Evolutionary conservation across 2,888 invertebrate genomes (phyloP), one percentile per base, ranked within the genome.

Genomic region (Pemphredon lugubris): DNA sequence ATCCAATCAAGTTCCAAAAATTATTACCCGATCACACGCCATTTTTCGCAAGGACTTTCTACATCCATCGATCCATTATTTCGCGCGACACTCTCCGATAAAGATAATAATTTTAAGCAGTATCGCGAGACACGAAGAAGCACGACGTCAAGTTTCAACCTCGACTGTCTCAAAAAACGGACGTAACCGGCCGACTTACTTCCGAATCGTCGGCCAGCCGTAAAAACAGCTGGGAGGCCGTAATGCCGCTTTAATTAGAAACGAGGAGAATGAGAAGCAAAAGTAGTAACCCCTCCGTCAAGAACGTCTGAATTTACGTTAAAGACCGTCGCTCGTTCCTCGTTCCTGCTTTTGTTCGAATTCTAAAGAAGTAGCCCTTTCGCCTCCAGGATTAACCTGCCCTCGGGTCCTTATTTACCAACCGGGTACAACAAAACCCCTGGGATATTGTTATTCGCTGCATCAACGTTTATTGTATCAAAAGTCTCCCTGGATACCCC

Each of bases 171-270:
- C n/a, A n/a, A n/a, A n/a, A n/a, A n/a, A n/a, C n/a, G 26, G 26
- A 26, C 34, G 11, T 4, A n/a, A 4, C n/a, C 16, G 1, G 40
- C 4, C 34, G 60, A 55, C 39, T 60, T 68, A 61, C 51, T 51
- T 0, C 55, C 55, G 55, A 60, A 55, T 68, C 54, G 26, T 14
- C n/a, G 51, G 16, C 39, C 13, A 11, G 14, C 44, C 53, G 45
- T 48, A 44, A 60, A 59, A 54, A 54, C 48, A 26, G 42, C 47
- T 30, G 44, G 61, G 61, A 61, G 40, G 39, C 32, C 45, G 68
- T 45, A 58, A 68, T 63, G 61, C 57, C 61, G 69, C 54, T 71
- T 71, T 71, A 71, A 71, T 61, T 71, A 58, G 51, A 63, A 68
- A 51, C 63, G 61, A 40, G 63, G 55, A 39, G 53, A 45, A 30